Percentiles rank a stretch among this genome's conserved stretches.
Conservation (phyloP, 2,113 vertebrate genomes). For the Calcarius ornatus region DNA sequence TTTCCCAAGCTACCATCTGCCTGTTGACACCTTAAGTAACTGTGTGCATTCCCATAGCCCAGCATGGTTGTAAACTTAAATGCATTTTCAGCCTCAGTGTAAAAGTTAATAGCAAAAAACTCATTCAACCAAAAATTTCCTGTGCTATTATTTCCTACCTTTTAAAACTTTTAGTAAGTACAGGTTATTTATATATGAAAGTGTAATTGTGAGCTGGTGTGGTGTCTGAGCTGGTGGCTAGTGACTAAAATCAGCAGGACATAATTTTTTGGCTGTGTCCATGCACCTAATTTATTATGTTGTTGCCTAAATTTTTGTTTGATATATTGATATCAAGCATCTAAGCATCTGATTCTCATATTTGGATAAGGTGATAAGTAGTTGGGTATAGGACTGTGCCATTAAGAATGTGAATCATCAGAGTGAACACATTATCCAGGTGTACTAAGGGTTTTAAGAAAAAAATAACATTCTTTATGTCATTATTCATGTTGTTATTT, state of each 20-base stretch:
- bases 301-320: not conserved
- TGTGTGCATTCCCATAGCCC: not conserved
- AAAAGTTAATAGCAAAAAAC: not conserved
- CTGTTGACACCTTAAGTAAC: not conserved
- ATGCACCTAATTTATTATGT: not conserved
- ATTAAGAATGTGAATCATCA: not conserved
- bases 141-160: not conserved
- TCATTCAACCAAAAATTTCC: not conserved
- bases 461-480: not conserved
- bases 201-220: not conserved
- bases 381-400: not conserved
- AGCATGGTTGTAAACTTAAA: not conserved
- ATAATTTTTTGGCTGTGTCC: not conserved
- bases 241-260: not conserved
- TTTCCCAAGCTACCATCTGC: conserved; percentile 17
- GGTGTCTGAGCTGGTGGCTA: not conserved
- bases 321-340: not conserved
- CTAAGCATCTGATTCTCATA: not conserved
- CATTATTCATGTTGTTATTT: not conserved
- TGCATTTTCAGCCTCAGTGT: not conserved
- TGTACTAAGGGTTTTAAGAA: not conserved
- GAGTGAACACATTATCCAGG: fast-evolving
- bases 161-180: not conserved
- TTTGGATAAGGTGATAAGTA: not conserved
- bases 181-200: not conserved